Conservation (phyloP, 2,888 invertebrate genomes). For the Quadriops clusia region DNA sequence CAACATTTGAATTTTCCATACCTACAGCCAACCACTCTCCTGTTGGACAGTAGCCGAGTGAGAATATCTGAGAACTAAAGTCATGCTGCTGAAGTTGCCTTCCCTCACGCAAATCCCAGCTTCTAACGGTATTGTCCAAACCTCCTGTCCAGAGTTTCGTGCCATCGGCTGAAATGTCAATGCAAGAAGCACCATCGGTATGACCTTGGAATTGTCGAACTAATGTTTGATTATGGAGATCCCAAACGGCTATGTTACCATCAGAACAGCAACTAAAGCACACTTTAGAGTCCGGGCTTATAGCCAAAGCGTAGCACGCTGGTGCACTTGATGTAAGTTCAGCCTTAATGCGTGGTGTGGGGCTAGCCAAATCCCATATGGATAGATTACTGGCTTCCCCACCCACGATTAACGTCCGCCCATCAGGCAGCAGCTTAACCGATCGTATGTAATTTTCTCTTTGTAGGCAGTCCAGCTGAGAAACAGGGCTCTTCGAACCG, state of each 20-base stretch:
- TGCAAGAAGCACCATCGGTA: constrained; percentile 95
- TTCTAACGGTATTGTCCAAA: constrained; percentile 90
- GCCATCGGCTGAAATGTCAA: constrained; percentile 92
- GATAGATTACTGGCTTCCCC: constrained; percentile 92
- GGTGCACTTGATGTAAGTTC: constrained; percentile 85
- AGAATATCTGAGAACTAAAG: constrained; percentile 83
- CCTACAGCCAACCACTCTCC: constrained; percentile 97
- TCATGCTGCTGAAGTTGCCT: constrained; percentile 90
- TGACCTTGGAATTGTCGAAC: constrained; percentile 89
- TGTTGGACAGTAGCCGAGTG: constrained; percentile 82
- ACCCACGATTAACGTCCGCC: constrained; percentile 87
- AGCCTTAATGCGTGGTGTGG: constrained; percentile 85
- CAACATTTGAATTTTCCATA: constrained; percentile 96
- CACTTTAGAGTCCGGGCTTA: constrained; percentile 92
- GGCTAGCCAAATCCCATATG: constrained; percentile 89
- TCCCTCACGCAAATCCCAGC: constrained; percentile 92
- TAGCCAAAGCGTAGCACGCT: constrained; percentile 95
- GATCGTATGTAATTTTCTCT: constrained; percentile 92
- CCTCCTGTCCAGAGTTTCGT: constrained; percentile 87
- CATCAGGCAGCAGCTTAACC: constrained; percentile 89
- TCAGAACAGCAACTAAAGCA: constrained; percentile 99
- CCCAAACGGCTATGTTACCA: constrained; percentile 97
- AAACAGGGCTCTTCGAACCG: constrained; percentile 64
- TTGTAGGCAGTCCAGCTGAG: constrained; percentile 85
- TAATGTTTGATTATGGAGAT: constrained; percentile 78